Percentiles rank a stretch among this genome's conserved stretches.
Evolutionary conservation across 2,113 vertebrate species (phyloP).

Genomic region (Eptatretus burgeri): DNA sequence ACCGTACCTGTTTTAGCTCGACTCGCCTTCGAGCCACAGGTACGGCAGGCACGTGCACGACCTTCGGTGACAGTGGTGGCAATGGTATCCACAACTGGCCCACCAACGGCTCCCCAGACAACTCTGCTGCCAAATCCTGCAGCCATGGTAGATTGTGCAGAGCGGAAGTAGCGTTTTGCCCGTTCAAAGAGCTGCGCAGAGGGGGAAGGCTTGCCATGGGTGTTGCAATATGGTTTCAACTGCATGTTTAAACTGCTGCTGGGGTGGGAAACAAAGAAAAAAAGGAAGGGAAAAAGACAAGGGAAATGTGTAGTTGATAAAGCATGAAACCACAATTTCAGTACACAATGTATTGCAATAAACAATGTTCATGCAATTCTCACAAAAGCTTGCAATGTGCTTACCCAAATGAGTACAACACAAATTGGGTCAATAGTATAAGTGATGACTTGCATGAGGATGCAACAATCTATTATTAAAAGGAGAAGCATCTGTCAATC

Average conservation of each 20-base stretch:
- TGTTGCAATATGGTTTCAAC: constrained; percentile 4
- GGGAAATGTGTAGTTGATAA: no score
- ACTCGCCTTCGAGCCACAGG: not conserved
- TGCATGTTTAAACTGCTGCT: constrained; percentile 1
- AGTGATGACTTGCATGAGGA: no score
- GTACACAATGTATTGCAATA: no score
- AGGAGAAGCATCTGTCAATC: no score
- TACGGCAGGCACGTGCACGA: not conserved
- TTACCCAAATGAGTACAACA: no score
- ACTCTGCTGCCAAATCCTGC: constrained; percentile 2
- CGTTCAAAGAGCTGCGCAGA: constrained; percentile 3
- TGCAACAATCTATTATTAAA: no score
- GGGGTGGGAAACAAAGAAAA: not conserved
- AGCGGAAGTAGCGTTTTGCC: constrained; percentile 5
- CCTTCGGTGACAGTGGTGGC: not conserved
- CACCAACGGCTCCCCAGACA: not conserved
- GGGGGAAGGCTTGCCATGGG: constrained; percentile 6
- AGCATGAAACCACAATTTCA: no score
- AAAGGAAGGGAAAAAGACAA: not conserved
- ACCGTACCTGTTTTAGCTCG: not conserved
- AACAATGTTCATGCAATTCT: no score
- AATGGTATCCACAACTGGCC: not conserved
- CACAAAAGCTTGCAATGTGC: no score
- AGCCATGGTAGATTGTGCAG: constrained; percentile 4
- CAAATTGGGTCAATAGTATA: no score